These are phyloP conservation scores for Hyperoplus lanceolatus DNA, from an alignment of 2,797 vertebrate genomes.

Conservation along the genomic window DNA sequence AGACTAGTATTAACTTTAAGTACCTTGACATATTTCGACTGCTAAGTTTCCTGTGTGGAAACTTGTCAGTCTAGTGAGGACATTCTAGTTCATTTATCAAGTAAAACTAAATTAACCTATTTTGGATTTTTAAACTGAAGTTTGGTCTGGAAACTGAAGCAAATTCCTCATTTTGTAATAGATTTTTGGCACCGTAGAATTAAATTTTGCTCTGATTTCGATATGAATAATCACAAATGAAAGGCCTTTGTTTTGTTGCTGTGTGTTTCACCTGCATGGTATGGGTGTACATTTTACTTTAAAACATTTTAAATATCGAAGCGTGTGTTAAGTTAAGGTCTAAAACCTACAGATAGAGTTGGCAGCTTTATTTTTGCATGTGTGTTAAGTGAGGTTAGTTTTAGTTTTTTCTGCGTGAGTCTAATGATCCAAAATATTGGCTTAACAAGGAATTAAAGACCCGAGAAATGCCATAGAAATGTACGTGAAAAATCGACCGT, in stretches of 20 bases:
- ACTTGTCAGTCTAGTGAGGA: too few relatives aligned
- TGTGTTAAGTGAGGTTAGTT: background rate
- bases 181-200: background rate
- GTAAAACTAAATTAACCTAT: too few relatives aligned
- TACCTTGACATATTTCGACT: too few relatives aligned
- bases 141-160: background rate
- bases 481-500: too few relatives aligned
- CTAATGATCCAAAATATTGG: too few relatives aligned
- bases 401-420: too few relatives aligned
- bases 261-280: background rate
- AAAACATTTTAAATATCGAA: background rate
- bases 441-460: too few relatives aligned
- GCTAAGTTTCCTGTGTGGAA: too few relatives aligned
- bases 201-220: background rate
- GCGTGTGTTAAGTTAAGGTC: background rate
- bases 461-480: too few relatives aligned
- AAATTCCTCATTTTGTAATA: background rate
- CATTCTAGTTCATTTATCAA: too few relatives aligned
- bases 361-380: background rate
- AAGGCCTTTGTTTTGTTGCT: background rate
- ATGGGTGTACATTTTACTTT: background rate
- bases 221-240: background rate
- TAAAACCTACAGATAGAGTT: background rate
- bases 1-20: too few relatives aligned
- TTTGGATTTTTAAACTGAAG: too few relatives aligned